Evolutionary conservation across 2,888 invertebrate genomes (phyloP).

Genomic region (Euplagia quadripunctaria): DNA sequence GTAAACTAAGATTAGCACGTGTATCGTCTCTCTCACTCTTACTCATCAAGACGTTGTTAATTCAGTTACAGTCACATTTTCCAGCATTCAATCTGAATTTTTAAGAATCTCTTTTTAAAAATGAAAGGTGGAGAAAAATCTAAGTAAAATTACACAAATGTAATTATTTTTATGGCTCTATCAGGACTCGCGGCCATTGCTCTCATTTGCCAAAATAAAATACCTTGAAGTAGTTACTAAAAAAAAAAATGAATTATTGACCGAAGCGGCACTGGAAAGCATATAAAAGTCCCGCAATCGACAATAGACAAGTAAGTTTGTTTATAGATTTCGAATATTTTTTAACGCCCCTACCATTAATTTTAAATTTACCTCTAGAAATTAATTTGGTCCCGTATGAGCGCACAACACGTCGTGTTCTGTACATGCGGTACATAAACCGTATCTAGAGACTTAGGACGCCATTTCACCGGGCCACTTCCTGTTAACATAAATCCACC

Average conservation of each 20-base stretch:
- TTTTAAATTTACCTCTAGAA: conserved; percentile 26
- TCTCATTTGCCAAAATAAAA: not conserved
- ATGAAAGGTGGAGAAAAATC: no score
- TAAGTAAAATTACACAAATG: not conserved
- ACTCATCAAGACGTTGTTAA: not conserved
- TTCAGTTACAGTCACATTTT: not conserved
- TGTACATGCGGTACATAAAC: conserved; percentile 65
- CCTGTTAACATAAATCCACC: conserved; percentile 84
- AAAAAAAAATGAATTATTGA: not conserved
- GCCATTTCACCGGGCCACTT: conserved; percentile 80
- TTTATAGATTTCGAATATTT: not conserved
- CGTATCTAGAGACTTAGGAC: conserved; percentile 79
- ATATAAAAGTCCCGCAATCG: not conserved
- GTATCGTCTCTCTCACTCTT: not conserved
- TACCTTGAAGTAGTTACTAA: not conserved
- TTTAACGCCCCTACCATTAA: not conserved
- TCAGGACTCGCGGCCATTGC: not conserved
- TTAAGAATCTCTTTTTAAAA: no score
- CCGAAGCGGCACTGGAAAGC: not conserved
- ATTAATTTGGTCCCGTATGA: conserved; percentile 50
- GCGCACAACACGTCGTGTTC: conserved; percentile 47
- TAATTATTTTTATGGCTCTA: not conserved
- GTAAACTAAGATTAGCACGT: not conserved
- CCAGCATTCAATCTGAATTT: no score
- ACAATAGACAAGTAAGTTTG: not conserved